phyloP scores from a whole-genome alignment of 2,888 invertebrate genomes.

The Aelia acuminata region DNA sequence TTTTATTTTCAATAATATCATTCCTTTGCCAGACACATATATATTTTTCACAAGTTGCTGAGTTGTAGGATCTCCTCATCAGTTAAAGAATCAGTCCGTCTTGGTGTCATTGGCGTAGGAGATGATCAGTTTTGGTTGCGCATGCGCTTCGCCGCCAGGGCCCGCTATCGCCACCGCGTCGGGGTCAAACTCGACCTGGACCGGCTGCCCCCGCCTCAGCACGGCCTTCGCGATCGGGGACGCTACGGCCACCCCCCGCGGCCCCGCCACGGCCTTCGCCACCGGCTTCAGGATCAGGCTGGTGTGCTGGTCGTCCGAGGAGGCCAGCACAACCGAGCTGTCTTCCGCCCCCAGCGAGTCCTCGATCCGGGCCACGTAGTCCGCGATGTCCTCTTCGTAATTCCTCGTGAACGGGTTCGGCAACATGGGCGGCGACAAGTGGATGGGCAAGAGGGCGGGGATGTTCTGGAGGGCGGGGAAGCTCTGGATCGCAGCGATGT shows the following conservation, averaged over 20 bases:
- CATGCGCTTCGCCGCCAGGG: conserved; percentile 83
- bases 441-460: neutral
- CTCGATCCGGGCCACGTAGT: conserved; percentile 61
- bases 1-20: neutral
- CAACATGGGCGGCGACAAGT: neutral
- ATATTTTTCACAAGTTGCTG: neutral
- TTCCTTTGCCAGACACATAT: neutral
- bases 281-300: conserved; percentile 74
- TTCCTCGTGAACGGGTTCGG: neutral
- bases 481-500: conserved; percentile 9
- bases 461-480: conserved; percentile 17
- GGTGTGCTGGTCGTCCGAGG: conserved; percentile 60
- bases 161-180: conserved; percentile 81
- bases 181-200: conserved; percentile 78
- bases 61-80: neutral
- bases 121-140: conserved; percentile 78
- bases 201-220: conserved; percentile 74
- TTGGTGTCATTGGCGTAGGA: conserved; percentile 63
- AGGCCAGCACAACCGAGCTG: conserved; percentile 18
- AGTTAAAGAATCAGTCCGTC: neutral
- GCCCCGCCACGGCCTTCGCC: conserved; percentile 78
- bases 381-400: conserved; percentile 58
- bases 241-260: conserved; percentile 79
- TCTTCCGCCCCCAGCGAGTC: conserved; percentile 60
- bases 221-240: conserved; percentile 79